Conservation (phyloP, 2,113 vertebrate genomes). For the Alaudala cheleensis region DNA sequence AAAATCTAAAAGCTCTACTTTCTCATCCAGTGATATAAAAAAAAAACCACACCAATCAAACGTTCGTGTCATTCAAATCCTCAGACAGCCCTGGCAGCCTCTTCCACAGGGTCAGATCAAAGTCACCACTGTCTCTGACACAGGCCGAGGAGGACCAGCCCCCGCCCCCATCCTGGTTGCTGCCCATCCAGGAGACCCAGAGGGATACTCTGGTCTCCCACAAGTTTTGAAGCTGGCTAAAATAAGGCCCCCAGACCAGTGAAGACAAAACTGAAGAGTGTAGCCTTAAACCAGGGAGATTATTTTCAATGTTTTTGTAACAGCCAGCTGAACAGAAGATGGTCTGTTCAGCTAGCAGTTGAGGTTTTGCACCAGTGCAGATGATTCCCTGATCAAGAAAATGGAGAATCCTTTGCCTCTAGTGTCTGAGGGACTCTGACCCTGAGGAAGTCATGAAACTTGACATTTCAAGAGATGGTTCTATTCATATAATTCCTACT, state of each 20-base stretch:
- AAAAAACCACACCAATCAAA: no score
- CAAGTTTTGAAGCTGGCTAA: background rate
- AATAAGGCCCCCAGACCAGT: background rate
- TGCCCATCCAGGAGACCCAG: no score
- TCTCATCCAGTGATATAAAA: no score
- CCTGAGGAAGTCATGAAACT: background rate
- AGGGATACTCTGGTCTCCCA: no score
- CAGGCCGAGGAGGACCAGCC: no score
- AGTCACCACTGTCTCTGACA: no score
- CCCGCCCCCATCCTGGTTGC: no score
- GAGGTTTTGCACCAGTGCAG: background rate
- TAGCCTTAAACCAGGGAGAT: background rate
- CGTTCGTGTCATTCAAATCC: no score
- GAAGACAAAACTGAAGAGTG: fast-evolving
- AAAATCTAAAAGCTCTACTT: no score
- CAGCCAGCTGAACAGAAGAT: background rate
- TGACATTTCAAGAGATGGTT: background rate
- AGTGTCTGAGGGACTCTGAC: background rate
- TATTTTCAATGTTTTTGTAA: background rate
- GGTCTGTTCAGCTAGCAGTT: background rate
- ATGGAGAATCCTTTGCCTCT: background rate
- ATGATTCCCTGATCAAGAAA: background rate
- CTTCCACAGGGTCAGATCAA: no score
- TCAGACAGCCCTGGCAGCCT: no score
- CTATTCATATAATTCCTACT: background rate